These are phyloP conservation scores for Rapana venosa DNA, from an alignment of 2,888 invertebrate species.

Conservation along the genomic window DNA sequence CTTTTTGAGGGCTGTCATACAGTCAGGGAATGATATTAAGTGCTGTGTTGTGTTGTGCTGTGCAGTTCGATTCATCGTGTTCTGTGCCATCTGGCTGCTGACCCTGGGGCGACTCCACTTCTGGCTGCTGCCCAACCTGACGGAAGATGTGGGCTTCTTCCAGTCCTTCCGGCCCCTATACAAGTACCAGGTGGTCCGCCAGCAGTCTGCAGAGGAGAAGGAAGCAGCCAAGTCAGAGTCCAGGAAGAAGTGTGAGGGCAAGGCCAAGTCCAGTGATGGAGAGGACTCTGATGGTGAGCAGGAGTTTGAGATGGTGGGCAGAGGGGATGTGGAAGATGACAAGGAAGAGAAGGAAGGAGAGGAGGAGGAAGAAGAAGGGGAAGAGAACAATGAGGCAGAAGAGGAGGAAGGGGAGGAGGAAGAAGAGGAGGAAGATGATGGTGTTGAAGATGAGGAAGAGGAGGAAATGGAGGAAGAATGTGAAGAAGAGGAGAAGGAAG, in stretches of 20 bases:
- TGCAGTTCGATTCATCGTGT: conserved; percentile 90
- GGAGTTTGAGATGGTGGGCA: conserved; percentile 53
- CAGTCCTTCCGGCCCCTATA: conserved; percentile 95
- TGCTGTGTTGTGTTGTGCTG: conserved; percentile 51
- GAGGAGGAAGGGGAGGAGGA: conserved; percentile 17
- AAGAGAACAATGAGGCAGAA: conserved; percentile 29
- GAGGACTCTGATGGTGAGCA: conserved; percentile 49
- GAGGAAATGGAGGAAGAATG: neutral
- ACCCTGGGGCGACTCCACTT: conserved; percentile 94
- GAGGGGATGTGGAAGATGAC: conserved; percentile 53
- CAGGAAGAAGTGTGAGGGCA: neutral
- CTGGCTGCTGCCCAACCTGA: conserved; percentile 99
- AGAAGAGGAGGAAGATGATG: conserved; percentile 27
- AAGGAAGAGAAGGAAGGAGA: conserved; percentile 36
- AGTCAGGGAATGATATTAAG: no score
- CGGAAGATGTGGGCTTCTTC: conserved; percentile 98
- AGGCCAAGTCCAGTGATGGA: conserved; percentile 48
- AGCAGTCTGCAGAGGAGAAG: neutral
- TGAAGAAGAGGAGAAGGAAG: neutral
- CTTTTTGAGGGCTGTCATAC: no score
- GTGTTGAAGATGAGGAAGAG: conserved; percentile 4
- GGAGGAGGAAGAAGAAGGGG: neutral
- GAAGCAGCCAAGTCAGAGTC: neutral
- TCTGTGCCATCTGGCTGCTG: conserved; percentile 92
- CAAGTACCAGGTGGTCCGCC: conserved; percentile 41